These are phyloP conservation scores for Drosophila serrata DNA, from an alignment of 1,140 invertebrate species.

Conservation along the genomic window DNA sequence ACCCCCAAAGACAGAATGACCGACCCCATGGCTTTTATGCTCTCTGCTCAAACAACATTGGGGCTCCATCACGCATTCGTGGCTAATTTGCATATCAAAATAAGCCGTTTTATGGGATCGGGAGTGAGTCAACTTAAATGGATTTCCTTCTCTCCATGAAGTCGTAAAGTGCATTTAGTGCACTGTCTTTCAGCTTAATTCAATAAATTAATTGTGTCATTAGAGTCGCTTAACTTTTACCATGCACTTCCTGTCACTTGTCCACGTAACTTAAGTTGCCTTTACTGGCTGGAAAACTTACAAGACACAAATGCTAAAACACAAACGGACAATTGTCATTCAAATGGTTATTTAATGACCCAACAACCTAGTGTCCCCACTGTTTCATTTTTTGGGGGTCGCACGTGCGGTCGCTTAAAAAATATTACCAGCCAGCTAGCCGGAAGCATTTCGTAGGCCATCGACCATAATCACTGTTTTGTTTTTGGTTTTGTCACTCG, in stretches of 20 bases:
- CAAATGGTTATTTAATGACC: slow-evolving; percentile 70
- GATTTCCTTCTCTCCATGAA: slow-evolving; percentile 47
- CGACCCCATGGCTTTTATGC: slow-evolving; percentile 33
- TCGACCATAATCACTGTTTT: slow-evolving; percentile 20
- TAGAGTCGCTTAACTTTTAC: slow-evolving; percentile 59
- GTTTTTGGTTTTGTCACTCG: slow-evolving; percentile 32
- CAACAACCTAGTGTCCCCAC: slow-evolving; percentile 39
- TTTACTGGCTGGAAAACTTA: slow-evolving; percentile 2
- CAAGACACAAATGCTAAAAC: slow-evolving; percentile 6
- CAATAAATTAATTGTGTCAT: slow-evolving; percentile 77
- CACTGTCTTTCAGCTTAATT: slow-evolving; percentile 42
- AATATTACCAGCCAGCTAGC: slow-evolving; percentile 34
- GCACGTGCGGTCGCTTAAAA: slow-evolving; percentile 59
- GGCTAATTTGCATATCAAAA: slow-evolving; percentile 80
- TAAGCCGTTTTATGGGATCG: slow-evolving; percentile 43
- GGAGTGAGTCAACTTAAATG: slow-evolving; percentile 46
- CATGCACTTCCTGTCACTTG: slow-evolving; percentile 55
- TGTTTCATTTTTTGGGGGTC: slow-evolving; percentile 48
- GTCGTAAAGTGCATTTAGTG: slow-evolving; percentile 66
- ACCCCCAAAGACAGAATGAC: slow-evolving; percentile 38
- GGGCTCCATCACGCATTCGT: slow-evolving; percentile 39
- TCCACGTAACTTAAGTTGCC: slow-evolving; percentile 16
- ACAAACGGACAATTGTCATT: slow-evolving; percentile 59
- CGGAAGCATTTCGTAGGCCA: slow-evolving; percentile 45
- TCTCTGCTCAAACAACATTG: slow-evolving; percentile 20